Percentiles rank a stretch among this genome's conserved stretches.
phyloP scores from a whole-genome alignment of 2,888 invertebrate species.

The Phyllotreta striolata region DNA sequence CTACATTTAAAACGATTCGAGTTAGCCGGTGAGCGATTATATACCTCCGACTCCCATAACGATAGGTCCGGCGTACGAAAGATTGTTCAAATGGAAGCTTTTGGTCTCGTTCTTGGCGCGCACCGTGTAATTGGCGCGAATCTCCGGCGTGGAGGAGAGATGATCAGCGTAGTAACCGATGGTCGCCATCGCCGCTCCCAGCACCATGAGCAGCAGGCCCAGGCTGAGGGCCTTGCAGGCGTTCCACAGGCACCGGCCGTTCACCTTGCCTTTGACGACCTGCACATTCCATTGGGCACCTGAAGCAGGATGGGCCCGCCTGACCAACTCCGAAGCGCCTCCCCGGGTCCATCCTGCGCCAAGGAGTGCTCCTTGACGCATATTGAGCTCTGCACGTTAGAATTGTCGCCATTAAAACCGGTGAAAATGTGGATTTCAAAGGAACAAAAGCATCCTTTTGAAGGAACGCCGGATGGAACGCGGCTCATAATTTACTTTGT shows the following conservation, averaged over 20 bases:
- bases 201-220: conserved; percentile 84
- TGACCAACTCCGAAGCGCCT: conserved; percentile 60
- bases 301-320: conserved; percentile 78
- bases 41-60: conserved; percentile 96
- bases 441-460: neutral
- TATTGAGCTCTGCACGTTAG: conserved; percentile 30
- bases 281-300: conserved; percentile 87
- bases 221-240: conserved; percentile 91
- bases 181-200: conserved; percentile 93
- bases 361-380: conserved; percentile 56
- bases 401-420: neutral
- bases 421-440: conserved; percentile 11
- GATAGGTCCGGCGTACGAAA: conserved; percentile 96
- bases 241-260: conserved; percentile 90
- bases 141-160: conserved; percentile 78
- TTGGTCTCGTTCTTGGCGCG: conserved; percentile 83
- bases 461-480: too few species aligned
- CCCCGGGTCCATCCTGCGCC: conserved; percentile 61
- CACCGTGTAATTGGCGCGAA: conserved; percentile 80
- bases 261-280: conserved; percentile 87
- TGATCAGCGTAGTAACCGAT: conserved; percentile 89
- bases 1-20: neutral
- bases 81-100: conserved; percentile 85
- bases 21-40: conserved; percentile 2
- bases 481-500: conserved; percentile 34